Conservation (phyloP, 1,140 invertebrate species). For the Drosophila trapezifrons region DNA sequence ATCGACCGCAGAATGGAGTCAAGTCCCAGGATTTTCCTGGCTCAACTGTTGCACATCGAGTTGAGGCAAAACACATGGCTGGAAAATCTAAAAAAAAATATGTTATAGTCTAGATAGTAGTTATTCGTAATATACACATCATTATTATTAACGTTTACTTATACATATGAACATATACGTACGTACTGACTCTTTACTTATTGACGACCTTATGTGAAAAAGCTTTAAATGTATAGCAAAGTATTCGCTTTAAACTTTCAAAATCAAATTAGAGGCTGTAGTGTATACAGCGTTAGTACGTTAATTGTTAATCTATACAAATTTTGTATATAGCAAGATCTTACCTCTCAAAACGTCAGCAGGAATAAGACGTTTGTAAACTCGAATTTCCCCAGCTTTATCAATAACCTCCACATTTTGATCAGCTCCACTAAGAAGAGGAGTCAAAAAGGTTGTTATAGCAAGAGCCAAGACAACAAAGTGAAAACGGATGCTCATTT, state of each 20-base stretch:
- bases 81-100: slow-evolving; percentile 90
- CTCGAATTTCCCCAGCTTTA: slow-evolving; percentile 86
- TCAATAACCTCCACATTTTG: slow-evolving; percentile 18
- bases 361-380: slow-evolving; percentile 91
- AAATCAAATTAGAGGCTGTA: neutral
- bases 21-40: slow-evolving; percentile 93
- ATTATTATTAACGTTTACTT: no score
- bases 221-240: neutral
- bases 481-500: slow-evolving; percentile 47
- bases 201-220: neutral
- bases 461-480: slow-evolving; percentile 19
- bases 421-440: slow-evolving; percentile 19
- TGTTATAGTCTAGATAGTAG: neutral
- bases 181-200: no score
- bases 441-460: slow-evolving; percentile 18
- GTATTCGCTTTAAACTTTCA: neutral
- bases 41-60: slow-evolving; percentile 93
- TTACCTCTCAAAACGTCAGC: slow-evolving; percentile 93
- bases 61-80: slow-evolving; percentile 94
- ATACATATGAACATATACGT: slow-evolving; percentile 3
- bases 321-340: slow-evolving; percentile 28
- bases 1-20: slow-evolving; percentile 93
- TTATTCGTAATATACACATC: neutral
- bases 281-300: no score
- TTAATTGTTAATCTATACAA: no score